A percentile compares a stretch with the other conserved stretches of the same genome.
Evolutionary conservation across 2,113 vertebrate species (phyloP).

Genomic region (Gobius niger): DNA sequence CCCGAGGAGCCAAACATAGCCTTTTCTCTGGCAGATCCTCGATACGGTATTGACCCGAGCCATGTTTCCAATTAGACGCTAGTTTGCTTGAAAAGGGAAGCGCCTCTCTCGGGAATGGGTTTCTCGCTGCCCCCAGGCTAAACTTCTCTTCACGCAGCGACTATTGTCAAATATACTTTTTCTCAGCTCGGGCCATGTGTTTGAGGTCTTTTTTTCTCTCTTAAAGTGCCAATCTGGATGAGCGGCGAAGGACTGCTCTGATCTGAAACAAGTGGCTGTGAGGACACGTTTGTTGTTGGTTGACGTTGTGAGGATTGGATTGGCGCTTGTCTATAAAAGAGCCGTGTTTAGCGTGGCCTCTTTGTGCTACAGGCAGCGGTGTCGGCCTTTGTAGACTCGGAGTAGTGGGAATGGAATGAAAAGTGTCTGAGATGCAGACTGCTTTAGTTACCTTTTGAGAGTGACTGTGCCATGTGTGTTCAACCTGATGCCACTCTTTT

Average conservation of each 20-base stretch:
- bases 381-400: background rate
- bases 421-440: no score
- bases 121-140: constrained; percentile 40
- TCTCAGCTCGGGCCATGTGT: background rate
- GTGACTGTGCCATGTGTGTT: no score
- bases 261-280: constrained; percentile 21
- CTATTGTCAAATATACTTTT: constrained; percentile 50
- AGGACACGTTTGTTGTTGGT: constrained; percentile 49
- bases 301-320: constrained; percentile 31
- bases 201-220: background rate
- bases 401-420: background rate
- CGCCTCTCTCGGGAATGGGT: constrained; percentile 32
- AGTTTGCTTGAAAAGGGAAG: constrained; percentile 36
- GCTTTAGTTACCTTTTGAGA: no score
- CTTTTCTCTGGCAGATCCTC: constrained; percentile 45
- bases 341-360: constrained; percentile 39
- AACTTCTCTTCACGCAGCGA: constrained; percentile 41
- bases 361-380: background rate
- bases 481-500: no score
- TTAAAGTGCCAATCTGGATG: constrained; percentile 45
- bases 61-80: constrained; percentile 59
- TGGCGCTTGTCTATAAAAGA: constrained; percentile 52
- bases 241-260: constrained; percentile 39
- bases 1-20: constrained; percentile 32
- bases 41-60: constrained; percentile 43